Conservation (phyloP, 1,140 invertebrate species). For the Drosophila rhopaloa region DNA sequence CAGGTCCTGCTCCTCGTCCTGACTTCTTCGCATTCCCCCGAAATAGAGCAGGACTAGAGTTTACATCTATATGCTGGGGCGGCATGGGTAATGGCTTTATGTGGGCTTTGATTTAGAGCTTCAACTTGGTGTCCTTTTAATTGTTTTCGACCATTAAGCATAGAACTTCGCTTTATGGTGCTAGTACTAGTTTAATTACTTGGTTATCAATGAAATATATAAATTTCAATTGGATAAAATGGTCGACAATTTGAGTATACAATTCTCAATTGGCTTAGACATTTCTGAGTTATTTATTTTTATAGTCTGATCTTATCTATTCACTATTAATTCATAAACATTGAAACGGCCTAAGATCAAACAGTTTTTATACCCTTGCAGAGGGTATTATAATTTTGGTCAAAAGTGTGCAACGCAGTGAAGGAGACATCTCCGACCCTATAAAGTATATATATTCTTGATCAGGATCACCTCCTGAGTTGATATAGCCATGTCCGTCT, state of each 20-base stretch:
- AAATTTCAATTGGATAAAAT: neutral
- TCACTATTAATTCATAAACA: neutral
- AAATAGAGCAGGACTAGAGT: neutral
- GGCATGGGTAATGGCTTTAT: conserved; percentile 52
- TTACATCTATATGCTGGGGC: neutral
- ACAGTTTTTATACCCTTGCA: too few relatives aligned
- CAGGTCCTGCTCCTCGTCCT: conserved; percentile 19
- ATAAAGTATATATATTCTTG: too few relatives aligned
- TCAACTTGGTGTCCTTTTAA: conserved; percentile 13
- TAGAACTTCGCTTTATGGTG: neutral
- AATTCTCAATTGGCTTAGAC: neutral
- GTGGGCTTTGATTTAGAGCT: conserved; percentile 26
- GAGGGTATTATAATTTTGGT: too few relatives aligned
- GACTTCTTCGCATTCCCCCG: neutral
- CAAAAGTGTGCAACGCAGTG: too few relatives aligned
- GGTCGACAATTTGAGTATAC: too few relatives aligned
- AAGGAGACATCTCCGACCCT: too few relatives aligned
- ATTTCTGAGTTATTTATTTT: neutral
- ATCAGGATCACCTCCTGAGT: too few relatives aligned
- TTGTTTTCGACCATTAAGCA: conserved; percentile 15
- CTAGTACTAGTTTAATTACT: neutral
- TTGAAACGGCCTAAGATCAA: neutral
- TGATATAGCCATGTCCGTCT: too few relatives aligned
- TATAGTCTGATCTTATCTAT: neutral
- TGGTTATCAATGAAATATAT: neutral